These are phyloP conservation scores for Nipponia nippon DNA, from an alignment of 2,113 vertebrate species.

Conservation along the genomic window DNA sequence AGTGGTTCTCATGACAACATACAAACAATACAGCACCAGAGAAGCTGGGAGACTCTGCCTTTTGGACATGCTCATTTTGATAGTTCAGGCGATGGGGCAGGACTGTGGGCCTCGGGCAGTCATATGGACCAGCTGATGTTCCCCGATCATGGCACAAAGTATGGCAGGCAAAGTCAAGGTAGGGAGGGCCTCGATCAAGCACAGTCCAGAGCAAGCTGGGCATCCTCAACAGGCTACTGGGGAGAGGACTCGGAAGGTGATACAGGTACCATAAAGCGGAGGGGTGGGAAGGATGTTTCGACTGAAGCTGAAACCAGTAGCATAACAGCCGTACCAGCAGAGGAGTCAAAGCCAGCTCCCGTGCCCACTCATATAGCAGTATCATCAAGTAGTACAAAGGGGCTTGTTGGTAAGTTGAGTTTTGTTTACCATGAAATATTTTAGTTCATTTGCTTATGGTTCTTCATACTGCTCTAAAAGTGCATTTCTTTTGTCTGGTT, in stretches of 20 bases:
- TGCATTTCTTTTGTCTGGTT: background rate
- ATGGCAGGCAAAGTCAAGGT: constrained; percentile 77
- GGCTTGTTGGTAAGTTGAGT: constrained; percentile 81
- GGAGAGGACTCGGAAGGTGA: constrained; percentile 97
- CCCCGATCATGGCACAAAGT: constrained; percentile 76
- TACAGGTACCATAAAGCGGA: constrained; percentile 95
- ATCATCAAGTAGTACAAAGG: constrained; percentile 80
- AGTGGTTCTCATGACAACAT: constrained; percentile 98
- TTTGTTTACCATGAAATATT: background rate
- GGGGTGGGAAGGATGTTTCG: constrained; percentile 93
- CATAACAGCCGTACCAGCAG: constrained; percentile 82
- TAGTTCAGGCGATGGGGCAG: constrained; percentile 75
- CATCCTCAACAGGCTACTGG: constrained; percentile 92
- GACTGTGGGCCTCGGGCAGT: constrained; percentile 74
- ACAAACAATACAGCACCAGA: constrained; percentile 95
- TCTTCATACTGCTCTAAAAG: background rate
- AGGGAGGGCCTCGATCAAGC: constrained; percentile 83
- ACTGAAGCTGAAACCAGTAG: constrained; percentile 88
- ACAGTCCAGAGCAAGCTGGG: constrained; percentile 95
- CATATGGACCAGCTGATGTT: constrained; percentile 78
- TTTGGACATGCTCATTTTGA: constrained; percentile 82
- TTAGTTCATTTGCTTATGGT: background rate
- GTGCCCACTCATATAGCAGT: constrained; percentile 81
- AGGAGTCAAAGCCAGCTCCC: constrained; percentile 85
- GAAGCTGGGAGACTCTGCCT: constrained; percentile 92